phyloP scores from a whole-genome alignment of 2,888 invertebrate species.

The Malachius bipustulatus region DNA sequence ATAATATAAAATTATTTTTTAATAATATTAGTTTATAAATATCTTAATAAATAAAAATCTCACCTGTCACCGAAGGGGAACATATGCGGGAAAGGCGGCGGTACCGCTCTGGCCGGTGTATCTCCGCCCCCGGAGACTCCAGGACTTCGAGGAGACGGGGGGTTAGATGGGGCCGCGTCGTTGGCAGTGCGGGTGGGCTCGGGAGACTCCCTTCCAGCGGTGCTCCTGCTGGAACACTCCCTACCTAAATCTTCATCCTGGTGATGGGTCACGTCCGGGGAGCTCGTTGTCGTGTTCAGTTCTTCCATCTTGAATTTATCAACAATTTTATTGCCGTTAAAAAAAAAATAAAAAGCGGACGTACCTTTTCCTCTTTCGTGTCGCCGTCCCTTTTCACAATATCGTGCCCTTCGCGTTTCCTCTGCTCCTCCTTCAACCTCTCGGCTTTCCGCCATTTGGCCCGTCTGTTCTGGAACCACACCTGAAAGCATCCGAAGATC shows the following conservation, averaged over 20 bases:
- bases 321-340: not conserved
- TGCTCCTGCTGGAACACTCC: conserved; percentile 33
- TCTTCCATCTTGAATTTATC: conserved; percentile 25
- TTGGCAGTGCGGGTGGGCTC: conserved; percentile 24
- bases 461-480: conserved; percentile 87
- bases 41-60: no score
- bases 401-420: conserved; percentile 67
- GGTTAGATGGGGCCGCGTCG: conserved; percentile 28
- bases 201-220: conserved; percentile 26
- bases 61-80: conserved; percentile 51
- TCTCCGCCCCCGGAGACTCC: conserved; percentile 47
- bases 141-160: conserved; percentile 42
- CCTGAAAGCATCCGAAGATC: conserved; percentile 43
- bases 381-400: conserved; percentile 48
- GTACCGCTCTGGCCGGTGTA: conserved; percentile 45
- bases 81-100: conserved; percentile 54
- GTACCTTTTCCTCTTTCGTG: conserved; percentile 48
- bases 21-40: conserved; percentile 8
- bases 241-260: conserved; percentile 30
- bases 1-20: not conserved
- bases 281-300: conserved; percentile 25
- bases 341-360: no score
- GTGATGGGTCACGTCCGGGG: conserved; percentile 27
- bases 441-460: conserved; percentile 92
- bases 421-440: conserved; percentile 80